A percentile compares a stretch with the other conserved stretches of the same genome.
These are phyloP conservation scores for Platycnemis pennipes DNA, from an alignment of 2,888 invertebrate species.

Conservation along the genomic window DNA sequence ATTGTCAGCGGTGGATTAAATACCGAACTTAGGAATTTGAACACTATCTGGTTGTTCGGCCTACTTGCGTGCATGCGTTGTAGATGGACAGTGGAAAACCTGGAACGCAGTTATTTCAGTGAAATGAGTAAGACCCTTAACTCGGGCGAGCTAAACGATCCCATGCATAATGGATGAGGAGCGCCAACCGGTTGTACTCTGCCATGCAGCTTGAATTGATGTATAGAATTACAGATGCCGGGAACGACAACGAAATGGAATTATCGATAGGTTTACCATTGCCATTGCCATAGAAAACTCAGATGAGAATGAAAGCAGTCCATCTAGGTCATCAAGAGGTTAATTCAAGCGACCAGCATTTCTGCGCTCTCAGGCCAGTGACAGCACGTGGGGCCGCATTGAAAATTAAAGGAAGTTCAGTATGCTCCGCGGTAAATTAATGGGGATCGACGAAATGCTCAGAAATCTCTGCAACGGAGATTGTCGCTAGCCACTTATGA, in stretches of 20 bases:
- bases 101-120: not conserved
- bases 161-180: conserved; percentile 54
- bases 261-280: not conserved
- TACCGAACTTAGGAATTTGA: no score
- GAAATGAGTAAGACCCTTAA: not conserved
- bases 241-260: not conserved
- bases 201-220: conserved; percentile 38
- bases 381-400: no score
- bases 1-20: no score
- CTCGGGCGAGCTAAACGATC: conserved; percentile 2
- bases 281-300: not conserved
- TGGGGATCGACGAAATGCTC: not conserved
- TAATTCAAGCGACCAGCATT: not conserved
- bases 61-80: not conserved
- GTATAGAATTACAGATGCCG: conserved; percentile 2
- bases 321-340: not conserved
- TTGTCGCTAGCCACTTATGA: no score
- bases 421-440: no score
- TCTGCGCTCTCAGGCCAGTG: not conserved
- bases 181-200: not conserved
- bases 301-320: not conserved
- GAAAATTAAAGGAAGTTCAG: no score
- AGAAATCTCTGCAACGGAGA: no score
- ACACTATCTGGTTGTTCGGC: no score
- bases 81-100: not conserved